Evolutionary conservation across 2,888 invertebrate species (phyloP).

Genomic region (Geophilus truncorum): DNA sequence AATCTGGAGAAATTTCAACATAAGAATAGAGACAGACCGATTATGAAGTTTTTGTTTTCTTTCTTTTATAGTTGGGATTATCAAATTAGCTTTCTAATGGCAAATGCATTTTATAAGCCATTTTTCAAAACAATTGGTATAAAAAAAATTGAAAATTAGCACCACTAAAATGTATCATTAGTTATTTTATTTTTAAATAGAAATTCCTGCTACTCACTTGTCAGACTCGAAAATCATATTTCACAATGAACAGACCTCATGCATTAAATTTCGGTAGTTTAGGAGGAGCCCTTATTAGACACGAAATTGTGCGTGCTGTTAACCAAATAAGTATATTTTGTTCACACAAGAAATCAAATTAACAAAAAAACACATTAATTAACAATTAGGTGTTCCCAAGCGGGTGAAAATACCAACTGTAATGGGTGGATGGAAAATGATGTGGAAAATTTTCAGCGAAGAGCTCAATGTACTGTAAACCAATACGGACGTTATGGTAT

Average conservation of each 20-base stretch:
- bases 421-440: conserved; percentile 56
- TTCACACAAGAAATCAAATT: not conserved
- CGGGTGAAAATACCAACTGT: conserved; percentile 44
- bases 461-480: conserved; percentile 48
- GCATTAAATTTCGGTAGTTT: not conserved
- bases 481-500: not conserved
- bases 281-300: not conserved
- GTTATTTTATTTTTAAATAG: not conserved
- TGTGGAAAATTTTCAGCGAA: conserved; percentile 51
- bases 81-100: not conserved
- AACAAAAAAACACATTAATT: not conserved
- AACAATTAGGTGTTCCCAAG: not conserved
- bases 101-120: not conserved
- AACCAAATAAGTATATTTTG: not conserved
- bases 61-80: not conserved
- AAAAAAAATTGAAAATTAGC: not conserved
- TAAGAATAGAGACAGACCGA: no score
- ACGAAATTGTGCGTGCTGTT: not conserved
- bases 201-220: not conserved
- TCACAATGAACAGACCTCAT: not conserved
- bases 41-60: not conserved
- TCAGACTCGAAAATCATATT: not conserved
- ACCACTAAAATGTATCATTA: no score
- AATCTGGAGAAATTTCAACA: not conserved
- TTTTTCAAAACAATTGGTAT: not conserved